Evolutionary conservation across 2,113 vertebrate species (phyloP).

Genomic region (Megalops atlanticus): DNA sequence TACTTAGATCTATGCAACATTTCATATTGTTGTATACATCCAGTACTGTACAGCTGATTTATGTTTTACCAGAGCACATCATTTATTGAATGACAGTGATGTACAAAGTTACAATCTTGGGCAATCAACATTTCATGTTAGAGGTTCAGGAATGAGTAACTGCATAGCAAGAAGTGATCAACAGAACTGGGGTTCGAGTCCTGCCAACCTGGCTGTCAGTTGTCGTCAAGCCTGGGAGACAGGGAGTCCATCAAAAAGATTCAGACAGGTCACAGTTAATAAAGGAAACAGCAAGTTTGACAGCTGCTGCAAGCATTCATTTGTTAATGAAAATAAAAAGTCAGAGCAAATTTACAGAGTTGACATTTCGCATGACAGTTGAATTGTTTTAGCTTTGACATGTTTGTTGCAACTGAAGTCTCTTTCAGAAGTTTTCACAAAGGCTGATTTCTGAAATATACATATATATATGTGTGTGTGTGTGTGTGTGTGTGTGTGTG

Average conservation of each 20-base stretch:
- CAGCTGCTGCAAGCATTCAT: slow-evolving; percentile 59
- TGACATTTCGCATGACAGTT: slow-evolving; percentile 53
- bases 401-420: slow-evolving; percentile 27
- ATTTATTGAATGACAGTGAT: slow-evolving; percentile 12
- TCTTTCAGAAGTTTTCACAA: background rate
- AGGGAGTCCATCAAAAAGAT: slow-evolving; percentile 25
- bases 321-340: slow-evolving; percentile 67
- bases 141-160: background rate
- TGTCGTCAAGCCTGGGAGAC: slow-evolving; percentile 37
- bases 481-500: too few relatives aligned
- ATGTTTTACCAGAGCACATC: background rate
- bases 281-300: slow-evolving; percentile 36
- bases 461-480: too few relatives aligned
- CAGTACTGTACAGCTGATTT: background rate
- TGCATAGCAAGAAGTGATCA: background rate
- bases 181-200: background rate
- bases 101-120: background rate
- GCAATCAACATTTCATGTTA: slow-evolving; percentile 7
- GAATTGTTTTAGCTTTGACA: slow-evolving; percentile 45
- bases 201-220: slow-evolving; percentile 34
- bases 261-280: slow-evolving; percentile 24
- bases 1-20: background rate
- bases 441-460: background rate
- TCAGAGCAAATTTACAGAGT: slow-evolving; percentile 52
- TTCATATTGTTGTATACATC: background rate